Evolutionary conservation across 2,888 invertebrate genomes (phyloP).

Genomic region (Onchidella celtica): DNA sequence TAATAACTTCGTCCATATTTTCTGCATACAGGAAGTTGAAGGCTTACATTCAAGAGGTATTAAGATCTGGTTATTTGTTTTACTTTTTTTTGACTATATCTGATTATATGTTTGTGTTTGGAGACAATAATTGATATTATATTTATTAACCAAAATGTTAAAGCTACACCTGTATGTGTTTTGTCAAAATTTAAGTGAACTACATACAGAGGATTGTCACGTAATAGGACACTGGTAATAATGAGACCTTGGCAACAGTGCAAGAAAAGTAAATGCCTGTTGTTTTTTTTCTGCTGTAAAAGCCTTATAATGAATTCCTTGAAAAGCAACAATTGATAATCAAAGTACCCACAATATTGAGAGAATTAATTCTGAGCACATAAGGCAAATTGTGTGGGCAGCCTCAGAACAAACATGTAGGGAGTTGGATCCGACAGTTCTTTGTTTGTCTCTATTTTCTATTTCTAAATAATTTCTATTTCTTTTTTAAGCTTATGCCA

Average conservation of each 20-base stretch:
- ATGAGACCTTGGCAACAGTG: too few species aligned
- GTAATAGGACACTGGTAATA: too few species aligned
- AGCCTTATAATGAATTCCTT: too few species aligned
- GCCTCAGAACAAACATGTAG: too few species aligned
- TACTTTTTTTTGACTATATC: not conserved
- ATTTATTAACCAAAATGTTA: not conserved
- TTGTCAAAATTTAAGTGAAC: not conserved
- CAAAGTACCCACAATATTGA: too few species aligned
- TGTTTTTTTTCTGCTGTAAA: too few species aligned
- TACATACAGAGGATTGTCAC: too few species aligned
- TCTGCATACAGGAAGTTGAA: constrained; percentile 57
- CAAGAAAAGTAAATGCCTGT: too few species aligned
- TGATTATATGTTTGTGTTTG: not conserved
- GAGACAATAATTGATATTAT: not conserved
- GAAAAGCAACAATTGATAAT: too few species aligned
- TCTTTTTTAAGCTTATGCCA: too few species aligned
- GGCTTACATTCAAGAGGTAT: constrained; percentile 56
- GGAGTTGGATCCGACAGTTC: not conserved
- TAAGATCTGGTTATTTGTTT: not conserved
- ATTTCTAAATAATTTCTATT: not conserved
- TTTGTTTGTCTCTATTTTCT: not conserved
- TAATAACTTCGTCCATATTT: constrained; percentile 55
- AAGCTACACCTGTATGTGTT: not conserved
- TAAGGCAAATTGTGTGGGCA: too few species aligned
- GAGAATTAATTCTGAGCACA: too few species aligned